These are phyloP conservation scores for Bettongia penicillata DNA, from an alignment of 2,113 vertebrate species.

Conservation along the genomic window DNA sequence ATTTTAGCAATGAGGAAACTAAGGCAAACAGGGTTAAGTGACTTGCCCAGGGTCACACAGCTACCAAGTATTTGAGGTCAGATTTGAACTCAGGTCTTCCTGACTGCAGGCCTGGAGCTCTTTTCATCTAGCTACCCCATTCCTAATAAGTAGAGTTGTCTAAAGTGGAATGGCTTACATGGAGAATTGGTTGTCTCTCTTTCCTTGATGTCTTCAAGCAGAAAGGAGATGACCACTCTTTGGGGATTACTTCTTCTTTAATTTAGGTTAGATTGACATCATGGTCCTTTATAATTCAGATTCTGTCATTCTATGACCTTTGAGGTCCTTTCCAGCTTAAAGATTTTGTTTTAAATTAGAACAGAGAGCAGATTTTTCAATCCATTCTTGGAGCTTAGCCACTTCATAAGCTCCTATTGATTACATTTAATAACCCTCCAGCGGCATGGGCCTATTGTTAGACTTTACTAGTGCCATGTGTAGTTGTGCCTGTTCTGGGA, in stretches of 20 bases:
- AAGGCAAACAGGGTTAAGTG: neutral
- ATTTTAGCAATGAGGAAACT: no score
- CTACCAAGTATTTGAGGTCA: neutral
- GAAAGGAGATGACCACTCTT: neutral
- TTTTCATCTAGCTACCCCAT: neutral
- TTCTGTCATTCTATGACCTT: neutral
- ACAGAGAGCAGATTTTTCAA: neutral
- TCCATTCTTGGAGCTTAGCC: neutral
- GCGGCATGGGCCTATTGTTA: neutral
- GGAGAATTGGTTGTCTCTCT: neutral
- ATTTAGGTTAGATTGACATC: neutral
- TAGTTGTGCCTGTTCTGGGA: neutral
- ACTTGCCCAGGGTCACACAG: neutral
- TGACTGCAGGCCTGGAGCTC: neutral
- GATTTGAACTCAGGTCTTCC: neutral
- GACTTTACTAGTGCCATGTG: neutral
- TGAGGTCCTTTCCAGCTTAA: neutral
- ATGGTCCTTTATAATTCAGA: neutral
- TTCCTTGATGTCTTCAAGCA: neutral
- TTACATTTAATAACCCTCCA: neutral
- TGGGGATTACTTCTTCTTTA: neutral
- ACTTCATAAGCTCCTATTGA: neutral
- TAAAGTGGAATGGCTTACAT: neutral
- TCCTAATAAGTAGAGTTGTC: neutral
- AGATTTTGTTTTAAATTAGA: neutral